These are phyloP conservation scores for Xiphydria camelus DNA, from an alignment of 2,888 invertebrate species.

Conservation along the genomic window DNA sequence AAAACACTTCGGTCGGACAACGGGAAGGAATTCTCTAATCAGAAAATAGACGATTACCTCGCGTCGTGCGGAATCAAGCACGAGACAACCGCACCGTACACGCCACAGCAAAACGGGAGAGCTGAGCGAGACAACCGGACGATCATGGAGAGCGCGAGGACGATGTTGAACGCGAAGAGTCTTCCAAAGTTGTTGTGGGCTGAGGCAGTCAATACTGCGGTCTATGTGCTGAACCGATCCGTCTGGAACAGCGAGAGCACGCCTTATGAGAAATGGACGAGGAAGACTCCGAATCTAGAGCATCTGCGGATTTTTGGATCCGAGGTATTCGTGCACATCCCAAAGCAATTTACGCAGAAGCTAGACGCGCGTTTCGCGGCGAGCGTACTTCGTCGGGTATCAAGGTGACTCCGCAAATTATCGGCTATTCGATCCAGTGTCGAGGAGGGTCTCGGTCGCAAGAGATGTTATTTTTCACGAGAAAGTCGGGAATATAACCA, in stretches of 20 bases:
- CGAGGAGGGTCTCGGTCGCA: slow-evolving; percentile 2
- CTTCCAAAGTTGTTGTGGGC: slow-evolving; percentile 25
- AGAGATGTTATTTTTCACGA: slow-evolving; percentile 16
- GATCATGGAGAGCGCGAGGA: slow-evolving; percentile 18
- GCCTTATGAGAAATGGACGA: slow-evolving; percentile 15
- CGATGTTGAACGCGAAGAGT: slow-evolving; percentile 15
- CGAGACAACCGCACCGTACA: neutral
- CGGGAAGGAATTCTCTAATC: slow-evolving; percentile 7
- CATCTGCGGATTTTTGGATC: slow-evolving; percentile 20
- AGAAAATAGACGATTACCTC: slow-evolving; percentile 4
- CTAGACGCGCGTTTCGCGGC: slow-evolving; percentile 11
- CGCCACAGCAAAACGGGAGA: slow-evolving; percentile 12
- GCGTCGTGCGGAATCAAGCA: neutral
- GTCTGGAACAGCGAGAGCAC: slow-evolving; percentile 6
- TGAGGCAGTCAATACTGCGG: slow-evolving; percentile 20
- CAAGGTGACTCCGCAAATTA: slow-evolving; percentile 12
- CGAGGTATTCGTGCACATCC: slow-evolving; percentile 8
- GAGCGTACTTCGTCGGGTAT: slow-evolving; percentile 15
- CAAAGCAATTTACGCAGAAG: slow-evolving; percentile 11
- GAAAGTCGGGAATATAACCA: slow-evolving; percentile 5
- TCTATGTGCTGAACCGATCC: slow-evolving; percentile 2
- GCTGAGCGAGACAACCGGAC: slow-evolving; percentile 37
- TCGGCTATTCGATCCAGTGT: slow-evolving; percentile 1
- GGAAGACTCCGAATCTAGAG: slow-evolving; percentile 9
- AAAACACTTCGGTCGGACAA: too few species aligned